Conservation (phyloP, 2,113 vertebrate genomes). For the Callipepla californica region DNA sequence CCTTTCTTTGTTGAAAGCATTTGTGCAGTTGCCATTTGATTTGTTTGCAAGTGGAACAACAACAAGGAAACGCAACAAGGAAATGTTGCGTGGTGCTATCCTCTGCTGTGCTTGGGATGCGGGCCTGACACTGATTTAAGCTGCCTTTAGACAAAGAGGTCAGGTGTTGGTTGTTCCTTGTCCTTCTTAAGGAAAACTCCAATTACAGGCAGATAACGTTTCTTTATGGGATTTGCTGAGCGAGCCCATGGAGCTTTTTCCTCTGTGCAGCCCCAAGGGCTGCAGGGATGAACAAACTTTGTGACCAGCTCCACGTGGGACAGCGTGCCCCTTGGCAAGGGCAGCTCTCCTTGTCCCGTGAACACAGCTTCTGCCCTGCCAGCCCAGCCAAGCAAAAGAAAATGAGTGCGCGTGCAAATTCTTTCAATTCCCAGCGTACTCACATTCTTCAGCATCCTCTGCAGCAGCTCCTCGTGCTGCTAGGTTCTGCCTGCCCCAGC, state of each 20-base stretch:
- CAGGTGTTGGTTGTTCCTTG: background rate
- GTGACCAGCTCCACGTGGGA: background rate
- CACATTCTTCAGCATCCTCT: slow-evolving; percentile 34
- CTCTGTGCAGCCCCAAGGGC: background rate
- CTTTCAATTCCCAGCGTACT: slow-evolving; percentile 10
- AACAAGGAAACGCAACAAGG: no score
- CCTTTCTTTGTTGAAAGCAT: slow-evolving; percentile 12
- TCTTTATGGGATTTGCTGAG: background rate
- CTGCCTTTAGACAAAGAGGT: background rate
- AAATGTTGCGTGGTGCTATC: rapidly evolving
- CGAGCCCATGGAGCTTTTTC: background rate
- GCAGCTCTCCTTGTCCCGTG: slow-evolving; percentile 14
- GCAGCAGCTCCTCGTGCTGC: background rate
- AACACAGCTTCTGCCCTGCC: background rate
- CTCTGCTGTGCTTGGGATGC: background rate
- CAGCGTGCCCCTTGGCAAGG: background rate
- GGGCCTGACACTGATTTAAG: background rate
- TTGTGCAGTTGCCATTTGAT: slow-evolving; percentile 31
- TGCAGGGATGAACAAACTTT: background rate
- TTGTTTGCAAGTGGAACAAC: slow-evolving; percentile 2
- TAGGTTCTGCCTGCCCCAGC: background rate
- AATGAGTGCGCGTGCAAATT: slow-evolving; percentile 35
- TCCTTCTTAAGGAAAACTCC: background rate
- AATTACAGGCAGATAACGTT: background rate
- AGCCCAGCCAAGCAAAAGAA: background rate